Percentiles rank a stretch among this genome's conserved stretches.
Conservation (phyloP, 2,113 vertebrate genomes). For the Microtus montanus region DNA sequence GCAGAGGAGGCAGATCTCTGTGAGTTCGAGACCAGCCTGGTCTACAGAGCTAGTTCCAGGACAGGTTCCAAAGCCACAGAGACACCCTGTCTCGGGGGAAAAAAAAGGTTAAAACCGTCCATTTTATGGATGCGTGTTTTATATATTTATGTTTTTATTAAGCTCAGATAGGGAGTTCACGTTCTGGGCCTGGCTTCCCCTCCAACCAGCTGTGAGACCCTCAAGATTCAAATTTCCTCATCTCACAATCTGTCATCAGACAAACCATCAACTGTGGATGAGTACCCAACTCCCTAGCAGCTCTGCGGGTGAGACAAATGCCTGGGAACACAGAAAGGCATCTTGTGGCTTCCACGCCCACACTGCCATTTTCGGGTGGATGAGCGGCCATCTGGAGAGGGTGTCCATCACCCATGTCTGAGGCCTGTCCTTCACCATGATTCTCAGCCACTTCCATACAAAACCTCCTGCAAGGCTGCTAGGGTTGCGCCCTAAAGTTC, state of each 20-base stretch:
- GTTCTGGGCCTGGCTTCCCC: neutral
- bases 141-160: neutral
- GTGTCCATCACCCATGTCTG: neutral
- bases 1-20: too few relatives aligned
- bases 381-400: neutral
- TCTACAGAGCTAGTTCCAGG: too few relatives aligned
- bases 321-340: neutral
- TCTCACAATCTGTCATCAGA: neutral
- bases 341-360: neutral
- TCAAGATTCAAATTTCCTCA: neutral
- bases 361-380: neutral
- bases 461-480: neutral
- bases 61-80: too few relatives aligned
- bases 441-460: neutral
- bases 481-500: neutral
- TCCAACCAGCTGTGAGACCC: neutral
- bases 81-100: too few relatives aligned
- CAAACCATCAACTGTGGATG: neutral
- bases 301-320: neutral
- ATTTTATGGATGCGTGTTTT: neutral
- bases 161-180: neutral
- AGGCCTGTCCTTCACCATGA: neutral
- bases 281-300: neutral
- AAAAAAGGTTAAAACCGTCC: too few relatives aligned
- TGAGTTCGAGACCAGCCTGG: too few relatives aligned